A percentile compares a stretch with the other conserved stretches of the same genome.
Conservation (phyloP, 2,113 vertebrate genomes). For the Boleophthalmus pectinirostris region DNA sequence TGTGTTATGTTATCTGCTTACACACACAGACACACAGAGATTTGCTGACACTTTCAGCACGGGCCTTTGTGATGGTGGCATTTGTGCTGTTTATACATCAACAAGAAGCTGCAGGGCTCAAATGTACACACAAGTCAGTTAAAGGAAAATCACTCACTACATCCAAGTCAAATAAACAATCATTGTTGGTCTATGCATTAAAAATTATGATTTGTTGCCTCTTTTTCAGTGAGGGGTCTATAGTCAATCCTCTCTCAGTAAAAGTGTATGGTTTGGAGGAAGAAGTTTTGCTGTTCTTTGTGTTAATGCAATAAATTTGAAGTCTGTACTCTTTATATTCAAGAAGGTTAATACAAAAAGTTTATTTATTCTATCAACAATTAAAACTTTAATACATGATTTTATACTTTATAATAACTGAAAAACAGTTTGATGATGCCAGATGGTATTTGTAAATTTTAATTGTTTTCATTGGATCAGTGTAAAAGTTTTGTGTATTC, state of each 20-base stretch:
- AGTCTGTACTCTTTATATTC: too few relatives aligned
- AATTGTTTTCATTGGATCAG: neutral
- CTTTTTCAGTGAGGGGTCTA: too few relatives aligned
- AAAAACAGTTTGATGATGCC: neutral
- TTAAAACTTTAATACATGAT: neutral
- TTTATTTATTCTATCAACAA: too few relatives aligned
- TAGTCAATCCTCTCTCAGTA: too few relatives aligned
- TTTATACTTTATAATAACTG: neutral
- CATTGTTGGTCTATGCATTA: too few relatives aligned
- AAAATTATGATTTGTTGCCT: too few relatives aligned
- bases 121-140: neutral
- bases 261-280: too few relatives aligned
- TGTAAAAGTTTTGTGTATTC: neutral
- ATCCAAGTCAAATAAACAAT: neutral
- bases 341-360: too few relatives aligned
- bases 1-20: conserved; percentile 11
- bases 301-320: too few relatives aligned
- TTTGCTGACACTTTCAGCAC: neutral
- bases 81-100: conserved; percentile 59
- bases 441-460: neutral
- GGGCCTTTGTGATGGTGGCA: conserved; percentile 39
- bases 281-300: too few relatives aligned
- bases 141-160: neutral
- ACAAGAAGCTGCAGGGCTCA: conserved; percentile 42
- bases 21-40: neutral